Conservation (phyloP, 1,140 invertebrate species). For the Anthonomus grandis region DNA sequence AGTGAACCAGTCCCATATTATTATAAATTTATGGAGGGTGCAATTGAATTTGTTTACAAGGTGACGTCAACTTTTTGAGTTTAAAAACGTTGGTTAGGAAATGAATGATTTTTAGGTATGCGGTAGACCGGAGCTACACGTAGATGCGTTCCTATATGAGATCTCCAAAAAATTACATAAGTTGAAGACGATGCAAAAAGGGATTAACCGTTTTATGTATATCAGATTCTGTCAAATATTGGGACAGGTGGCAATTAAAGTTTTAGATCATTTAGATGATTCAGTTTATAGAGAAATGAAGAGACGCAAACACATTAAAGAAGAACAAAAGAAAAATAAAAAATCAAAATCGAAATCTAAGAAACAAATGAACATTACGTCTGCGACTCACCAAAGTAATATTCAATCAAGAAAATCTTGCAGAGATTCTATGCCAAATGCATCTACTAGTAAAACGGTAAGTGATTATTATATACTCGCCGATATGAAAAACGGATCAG, state of each 20-base stretch:
- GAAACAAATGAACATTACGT: too few relatives aligned
- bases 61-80: constrained; percentile 23
- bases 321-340: too few relatives aligned
- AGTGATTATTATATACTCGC: too few relatives aligned
- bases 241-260: constrained; percentile 37
- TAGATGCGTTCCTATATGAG: constrained; percentile 30
- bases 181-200: constrained; percentile 2
- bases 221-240: constrained; percentile 34
- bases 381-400: too few relatives aligned
- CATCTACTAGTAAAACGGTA: too few relatives aligned
- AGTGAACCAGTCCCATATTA: constrained; percentile 30
- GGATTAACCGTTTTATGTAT: constrained; percentile 21
- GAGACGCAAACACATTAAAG: constrained; percentile 34
- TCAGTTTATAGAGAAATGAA: constrained; percentile 44
- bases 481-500: too few relatives aligned
- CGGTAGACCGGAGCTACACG: constrained; percentile 37
- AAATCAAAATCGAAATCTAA: too few relatives aligned
- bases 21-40: constrained; percentile 27
- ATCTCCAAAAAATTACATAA: constrained; percentile 22
- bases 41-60: constrained; percentile 37
- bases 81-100: neutral
- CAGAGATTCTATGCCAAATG: too few relatives aligned
- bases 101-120: constrained; percentile 31
- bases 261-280: constrained; percentile 40
- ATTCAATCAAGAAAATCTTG: too few relatives aligned